Percentiles rank a stretch among this genome's conserved stretches.
Evolutionary conservation across 2,113 vertebrate genomes (phyloP).

Genomic region (Bos taurus): ARS-UCD2.0 NC_037333.1:19587001-19587500

Average conservation of each 20-base stretch:
- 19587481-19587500: background rate
- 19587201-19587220: background rate
- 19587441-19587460: background rate
- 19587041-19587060: background rate
- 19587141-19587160: background rate
- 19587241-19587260: background rate
- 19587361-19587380: background rate
- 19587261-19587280: slow-evolving; percentile 11
- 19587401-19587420: background rate
- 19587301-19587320: slow-evolving; percentile 17
- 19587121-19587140: background rate
- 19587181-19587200: background rate
- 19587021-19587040: background rate
- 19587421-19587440: background rate
- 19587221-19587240: background rate
- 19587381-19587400: background rate
- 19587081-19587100: background rate
- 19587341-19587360: background rate
- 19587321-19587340: background rate
- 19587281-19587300: background rate
- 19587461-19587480: background rate
- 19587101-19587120: background rate
- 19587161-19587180: background rate
- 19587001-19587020: background rate
- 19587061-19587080: background rate